Evolutionary conservation across 2,888 invertebrate genomes (phyloP).

Genomic region (Zaprionus bogoriensis): DNA sequence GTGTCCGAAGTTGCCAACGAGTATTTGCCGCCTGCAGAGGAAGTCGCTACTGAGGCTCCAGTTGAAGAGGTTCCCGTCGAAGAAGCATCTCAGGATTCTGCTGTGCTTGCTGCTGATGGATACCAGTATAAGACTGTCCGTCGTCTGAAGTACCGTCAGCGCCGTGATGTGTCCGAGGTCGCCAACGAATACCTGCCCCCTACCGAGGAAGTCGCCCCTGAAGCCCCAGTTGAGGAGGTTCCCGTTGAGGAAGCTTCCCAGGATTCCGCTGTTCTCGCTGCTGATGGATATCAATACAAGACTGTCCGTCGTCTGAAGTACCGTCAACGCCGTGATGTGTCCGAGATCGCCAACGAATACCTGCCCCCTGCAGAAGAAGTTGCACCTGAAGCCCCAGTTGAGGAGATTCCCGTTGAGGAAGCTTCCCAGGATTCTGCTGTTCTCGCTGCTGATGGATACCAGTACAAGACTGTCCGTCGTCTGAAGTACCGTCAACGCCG

Average conservation of each 20-base stretch:
- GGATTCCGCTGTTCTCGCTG: constrained; percentile 17
- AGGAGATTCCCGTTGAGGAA: constrained; percentile 15
- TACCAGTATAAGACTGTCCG: constrained; percentile 66
- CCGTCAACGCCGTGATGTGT: constrained; percentile 31
- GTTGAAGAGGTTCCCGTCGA: constrained; percentile 27
- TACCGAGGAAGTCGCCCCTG: constrained; percentile 40
- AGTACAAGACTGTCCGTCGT: constrained; percentile 63
- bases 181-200: constrained; percentile 57
- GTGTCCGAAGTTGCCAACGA: constrained; percentile 46
- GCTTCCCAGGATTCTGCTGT: constrained; percentile 43
- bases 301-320: constrained; percentile 31
- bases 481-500: constrained; percentile 62
- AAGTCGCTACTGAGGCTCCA: constrained; percentile 27
- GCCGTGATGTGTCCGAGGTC: constrained; percentile 62
- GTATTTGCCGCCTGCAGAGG: constrained; percentile 37
- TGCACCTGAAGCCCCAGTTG: not conserved
- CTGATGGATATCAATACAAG: constrained; percentile 26
- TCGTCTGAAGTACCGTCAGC: constrained; percentile 52
- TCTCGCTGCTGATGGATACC: constrained; percentile 50
- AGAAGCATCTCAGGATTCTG: constrained; percentile 39
- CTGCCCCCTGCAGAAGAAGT: constrained; percentile 20
- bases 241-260: constrained; percentile 26
- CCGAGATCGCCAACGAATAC: constrained; percentile 28
- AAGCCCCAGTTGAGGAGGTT: constrained; percentile 25
- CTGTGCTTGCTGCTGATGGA: constrained; percentile 43